Evolutionary conservation across 1,140 invertebrate species (phyloP).

Genomic region (Saccostrea glomerata): DNA sequence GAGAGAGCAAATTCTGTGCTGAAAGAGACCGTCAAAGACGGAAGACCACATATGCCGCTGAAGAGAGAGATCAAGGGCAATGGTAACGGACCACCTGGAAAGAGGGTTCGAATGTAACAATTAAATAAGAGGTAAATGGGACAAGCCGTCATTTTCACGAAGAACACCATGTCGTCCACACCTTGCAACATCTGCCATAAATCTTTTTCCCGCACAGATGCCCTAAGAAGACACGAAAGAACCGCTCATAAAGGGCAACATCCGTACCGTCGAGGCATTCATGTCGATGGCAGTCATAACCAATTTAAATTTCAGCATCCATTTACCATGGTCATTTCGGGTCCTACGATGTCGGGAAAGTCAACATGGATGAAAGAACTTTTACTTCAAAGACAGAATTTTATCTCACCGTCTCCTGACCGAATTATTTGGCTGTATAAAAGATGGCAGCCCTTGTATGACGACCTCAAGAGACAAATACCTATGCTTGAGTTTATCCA

Average conservation of each 20-base stretch:
- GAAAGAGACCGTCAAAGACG: background rate
- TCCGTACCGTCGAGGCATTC: too few species aligned
- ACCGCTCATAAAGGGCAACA: too few species aligned
- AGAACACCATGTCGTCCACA: too few species aligned
- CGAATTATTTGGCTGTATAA: background rate
- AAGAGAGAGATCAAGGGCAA: background rate
- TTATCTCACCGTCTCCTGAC: background rate
- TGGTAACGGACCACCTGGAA: too few species aligned
- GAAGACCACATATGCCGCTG: background rate
- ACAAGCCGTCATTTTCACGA: too few species aligned
- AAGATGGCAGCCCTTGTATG: too few species aligned
- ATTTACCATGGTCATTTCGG: background rate
- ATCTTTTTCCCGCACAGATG: background rate
- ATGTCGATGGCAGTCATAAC: too few species aligned
- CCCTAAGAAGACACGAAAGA: background rate
- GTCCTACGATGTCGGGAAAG: too few species aligned
- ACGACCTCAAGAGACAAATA: background rate
- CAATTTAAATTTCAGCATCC: too few species aligned
- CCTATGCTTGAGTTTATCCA: background rate
- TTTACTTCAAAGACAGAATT: background rate
- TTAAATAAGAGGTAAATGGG: too few species aligned
- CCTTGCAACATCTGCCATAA: background rate
- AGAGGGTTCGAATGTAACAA: background rate
- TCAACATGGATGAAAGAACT: too few species aligned
- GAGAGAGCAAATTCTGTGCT: background rate